Percentiles rank a stretch among this genome's conserved stretches.
Evolutionary conservation across 2,797 vertebrate species (phyloP).

Genomic region (Catharus ustulatus): DNA sequence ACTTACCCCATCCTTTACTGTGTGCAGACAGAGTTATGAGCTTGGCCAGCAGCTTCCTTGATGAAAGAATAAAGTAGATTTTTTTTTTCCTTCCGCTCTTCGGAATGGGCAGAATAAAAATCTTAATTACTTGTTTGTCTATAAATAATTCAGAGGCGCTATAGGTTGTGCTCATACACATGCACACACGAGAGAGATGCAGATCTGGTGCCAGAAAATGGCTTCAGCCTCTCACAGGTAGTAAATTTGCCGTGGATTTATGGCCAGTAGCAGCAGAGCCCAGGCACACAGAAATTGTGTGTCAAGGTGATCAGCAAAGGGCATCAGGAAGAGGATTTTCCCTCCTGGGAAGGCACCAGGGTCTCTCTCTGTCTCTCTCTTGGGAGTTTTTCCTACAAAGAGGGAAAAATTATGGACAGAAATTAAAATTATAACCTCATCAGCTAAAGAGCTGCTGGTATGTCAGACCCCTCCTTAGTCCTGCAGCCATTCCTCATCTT

Average conservation of each 20-base stretch:
- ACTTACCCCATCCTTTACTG: conserved; percentile 29
- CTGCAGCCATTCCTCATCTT: not conserved
- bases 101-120: conserved; percentile 42
- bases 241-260: conserved; percentile 16
- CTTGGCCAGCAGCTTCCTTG: conserved; percentile 30
- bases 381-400: not conserved
- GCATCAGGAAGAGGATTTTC: not conserved
- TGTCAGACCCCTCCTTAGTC: fast-evolving
- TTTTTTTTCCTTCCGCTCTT: not conserved
- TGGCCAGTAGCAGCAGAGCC: not conserved
- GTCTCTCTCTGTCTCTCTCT: not conserved
- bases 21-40: conserved; percentile 43
- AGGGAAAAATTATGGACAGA: not conserved
- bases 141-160: not conserved
- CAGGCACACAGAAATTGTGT: not conserved
- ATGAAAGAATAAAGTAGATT: conserved; percentile 37
- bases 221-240: not conserved
- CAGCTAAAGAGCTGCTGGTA: fast-evolving
- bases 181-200: not conserved
- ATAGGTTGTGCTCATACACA: not conserved
- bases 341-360: not conserved
- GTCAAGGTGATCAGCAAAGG: conserved; percentile 25
- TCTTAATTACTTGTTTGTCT: conserved; percentile 58
- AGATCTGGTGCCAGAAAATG: not conserved
- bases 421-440: not conserved